phyloP scores from a whole-genome alignment of 2,888 invertebrate species.

The Augochlorella aurata region DNA sequence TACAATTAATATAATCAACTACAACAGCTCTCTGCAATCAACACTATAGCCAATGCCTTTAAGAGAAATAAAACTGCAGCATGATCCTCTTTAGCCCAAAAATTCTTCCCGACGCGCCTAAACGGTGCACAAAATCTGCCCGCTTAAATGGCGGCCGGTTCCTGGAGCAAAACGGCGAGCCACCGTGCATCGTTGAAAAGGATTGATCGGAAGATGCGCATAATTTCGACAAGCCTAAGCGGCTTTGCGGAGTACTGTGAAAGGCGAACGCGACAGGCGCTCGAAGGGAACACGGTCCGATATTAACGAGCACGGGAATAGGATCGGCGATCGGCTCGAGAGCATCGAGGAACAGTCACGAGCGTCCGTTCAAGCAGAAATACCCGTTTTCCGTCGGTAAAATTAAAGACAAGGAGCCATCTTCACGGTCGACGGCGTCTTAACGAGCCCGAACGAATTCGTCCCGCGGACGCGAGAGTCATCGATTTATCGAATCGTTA shows the following conservation, averaged over 20 bases:
- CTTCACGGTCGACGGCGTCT: conserved; percentile 36
- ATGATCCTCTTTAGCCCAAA: too few species aligned
- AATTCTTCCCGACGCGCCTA: too few species aligned
- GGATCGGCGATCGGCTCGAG: background rate
- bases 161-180: background rate
- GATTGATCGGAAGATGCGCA: background rate
- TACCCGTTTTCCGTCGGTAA: conserved; percentile 13
- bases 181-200: background rate
- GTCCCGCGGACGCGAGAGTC: conserved; percentile 38
- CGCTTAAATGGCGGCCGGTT: too few species aligned
- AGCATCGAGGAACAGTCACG: conserved; percentile 1
- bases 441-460: conserved; percentile 62
- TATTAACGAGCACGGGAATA: conserved; percentile 18
- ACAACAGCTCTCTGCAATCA: too few species aligned
- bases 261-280: conserved; percentile 8
- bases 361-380: background rate
- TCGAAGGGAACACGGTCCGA: background rate
- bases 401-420: conserved; percentile 38
- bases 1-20: too few species aligned
- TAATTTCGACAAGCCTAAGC: background rate
- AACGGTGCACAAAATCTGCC: too few species aligned
- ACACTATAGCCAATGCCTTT: too few species aligned
- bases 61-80: too few species aligned
- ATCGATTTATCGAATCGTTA: conserved; percentile 55
- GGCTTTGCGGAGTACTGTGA: background rate